Conservation (phyloP, 92 coral and sea anemone genomes). For the Palythoa caribaeorum region DNA sequence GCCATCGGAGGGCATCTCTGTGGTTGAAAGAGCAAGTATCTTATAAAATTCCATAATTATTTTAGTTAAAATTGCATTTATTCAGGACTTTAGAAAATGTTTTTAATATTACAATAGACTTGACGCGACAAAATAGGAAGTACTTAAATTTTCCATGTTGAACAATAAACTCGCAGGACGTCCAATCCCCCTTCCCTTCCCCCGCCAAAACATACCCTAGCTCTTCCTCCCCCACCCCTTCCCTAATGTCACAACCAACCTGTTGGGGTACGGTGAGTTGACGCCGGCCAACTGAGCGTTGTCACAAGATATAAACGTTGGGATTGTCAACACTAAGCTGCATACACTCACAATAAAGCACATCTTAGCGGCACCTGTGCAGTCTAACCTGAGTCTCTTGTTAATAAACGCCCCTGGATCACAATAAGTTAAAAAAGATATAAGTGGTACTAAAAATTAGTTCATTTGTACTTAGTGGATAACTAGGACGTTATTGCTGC, state of each 20-base stretch:
- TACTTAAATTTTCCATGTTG: no score
- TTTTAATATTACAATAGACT: no score
- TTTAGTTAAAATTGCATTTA: no score
- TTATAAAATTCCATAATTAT: no score
- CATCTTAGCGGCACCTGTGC: constrained; percentile 84
- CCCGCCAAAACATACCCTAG: not conserved
- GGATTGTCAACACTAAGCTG: constrained; percentile 51
- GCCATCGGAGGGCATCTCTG: no score
- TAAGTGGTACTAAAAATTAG: no score
- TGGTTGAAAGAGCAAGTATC: no score
- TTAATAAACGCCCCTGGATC: constrained; percentile 83
- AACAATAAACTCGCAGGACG: no score
- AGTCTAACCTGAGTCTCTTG: constrained; percentile 69
- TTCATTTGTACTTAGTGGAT: not conserved
- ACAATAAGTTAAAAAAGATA: not conserved
- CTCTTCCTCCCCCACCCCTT: not conserved
- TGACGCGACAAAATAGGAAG: no score
- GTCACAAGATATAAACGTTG: constrained; percentile 75
- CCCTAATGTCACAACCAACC: constrained; percentile 35
- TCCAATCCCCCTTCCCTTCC: not conserved
- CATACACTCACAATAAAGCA: constrained; percentile 77
- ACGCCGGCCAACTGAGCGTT: constrained; percentile 67
- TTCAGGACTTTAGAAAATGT: no score
- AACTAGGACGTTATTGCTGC: not conserved
- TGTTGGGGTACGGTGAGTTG: constrained; percentile 60